Evolutionary conservation across 2,888 invertebrate species (phyloP).

Genomic region (Nymphalis urticae): DNA sequence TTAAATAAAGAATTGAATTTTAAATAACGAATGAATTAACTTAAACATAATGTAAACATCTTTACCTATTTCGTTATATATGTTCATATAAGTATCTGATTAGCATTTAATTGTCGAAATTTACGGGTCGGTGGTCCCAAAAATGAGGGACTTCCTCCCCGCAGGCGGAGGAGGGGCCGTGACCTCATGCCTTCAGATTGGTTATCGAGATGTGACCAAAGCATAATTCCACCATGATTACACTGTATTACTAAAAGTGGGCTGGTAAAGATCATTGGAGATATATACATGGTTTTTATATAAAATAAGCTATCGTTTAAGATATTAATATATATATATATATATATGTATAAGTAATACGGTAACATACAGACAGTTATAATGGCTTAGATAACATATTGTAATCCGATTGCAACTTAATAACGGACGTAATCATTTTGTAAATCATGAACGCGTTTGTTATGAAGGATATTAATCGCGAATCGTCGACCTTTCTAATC

Average conservation of each 20-base stretch:
- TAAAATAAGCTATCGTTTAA: too few species aligned
- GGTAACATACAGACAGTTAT: too few species aligned
- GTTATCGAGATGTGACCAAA: constrained; percentile 46
- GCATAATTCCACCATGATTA: constrained; percentile 10
- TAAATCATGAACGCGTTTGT: not conserved
- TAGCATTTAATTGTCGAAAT: constrained; percentile 77
- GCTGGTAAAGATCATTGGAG: not conserved
- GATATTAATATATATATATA: too few species aligned
- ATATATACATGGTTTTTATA: not conserved
- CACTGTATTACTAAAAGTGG: not conserved
- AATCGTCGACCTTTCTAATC: not conserved
- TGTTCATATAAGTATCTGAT: constrained; percentile 54
- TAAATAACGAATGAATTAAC: not conserved
- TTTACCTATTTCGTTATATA: not conserved
- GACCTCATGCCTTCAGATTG: constrained; percentile 55
- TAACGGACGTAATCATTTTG: not conserved
- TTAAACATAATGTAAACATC: not conserved
- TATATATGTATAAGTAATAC: too few species aligned
- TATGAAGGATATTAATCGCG: not conserved
- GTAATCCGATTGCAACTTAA: not conserved
- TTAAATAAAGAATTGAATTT: too few species aligned
- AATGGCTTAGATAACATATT: too few species aligned
- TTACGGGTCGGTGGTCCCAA: constrained; percentile 76
- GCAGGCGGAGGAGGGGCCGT: constrained; percentile 58
- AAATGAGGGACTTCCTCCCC: constrained; percentile 72